Conservation (phyloP, 30 jellyfish, hydroid and myxozoan species). For the Phacellophora camtschatica region DNA sequence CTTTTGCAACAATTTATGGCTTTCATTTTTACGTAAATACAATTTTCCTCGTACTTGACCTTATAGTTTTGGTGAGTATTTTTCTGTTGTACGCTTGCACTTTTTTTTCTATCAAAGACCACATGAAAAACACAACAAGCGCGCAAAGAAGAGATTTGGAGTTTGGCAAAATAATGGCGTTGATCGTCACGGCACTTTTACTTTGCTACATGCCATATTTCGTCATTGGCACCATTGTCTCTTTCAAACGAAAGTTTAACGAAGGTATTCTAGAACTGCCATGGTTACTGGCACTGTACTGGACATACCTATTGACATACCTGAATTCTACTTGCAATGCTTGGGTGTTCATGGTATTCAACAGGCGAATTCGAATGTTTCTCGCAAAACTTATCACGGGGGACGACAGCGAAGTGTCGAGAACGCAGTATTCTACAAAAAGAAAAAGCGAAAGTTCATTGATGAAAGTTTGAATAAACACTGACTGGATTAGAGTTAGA, state of each 20-base stretch:
- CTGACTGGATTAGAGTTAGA: too few relatives aligned
- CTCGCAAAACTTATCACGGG: not conserved
- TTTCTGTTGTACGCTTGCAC: constrained; percentile 5
- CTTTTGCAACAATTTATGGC: constrained; percentile 3
- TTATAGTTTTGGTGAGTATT: not conserved
- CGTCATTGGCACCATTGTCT: not conserved
- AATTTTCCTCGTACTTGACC: not conserved
- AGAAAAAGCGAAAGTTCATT: too few relatives aligned
- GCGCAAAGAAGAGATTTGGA: not conserved
- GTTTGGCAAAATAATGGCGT: constrained; percentile 6
- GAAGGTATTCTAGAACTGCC: not conserved
- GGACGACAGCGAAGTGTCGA: not conserved
- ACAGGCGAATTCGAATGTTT: not conserved
- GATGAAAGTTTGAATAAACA: too few relatives aligned
- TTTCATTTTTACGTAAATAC: not conserved
- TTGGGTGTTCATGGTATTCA: not conserved
- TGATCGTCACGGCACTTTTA: not conserved
- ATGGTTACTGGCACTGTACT: not conserved
- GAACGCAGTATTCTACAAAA: too few relatives aligned
- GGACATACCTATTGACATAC: constrained; percentile 13
- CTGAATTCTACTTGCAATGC: constrained; percentile 33
- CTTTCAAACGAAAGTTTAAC: not conserved
- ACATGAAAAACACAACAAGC: not conserved
- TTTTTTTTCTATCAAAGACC: not conserved
- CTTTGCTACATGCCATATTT: constrained; percentile 8